These are phyloP conservation scores for Aleiodes testaceus DNA, from an alignment of 2,888 invertebrate species.

Conservation along the genomic window DNA sequence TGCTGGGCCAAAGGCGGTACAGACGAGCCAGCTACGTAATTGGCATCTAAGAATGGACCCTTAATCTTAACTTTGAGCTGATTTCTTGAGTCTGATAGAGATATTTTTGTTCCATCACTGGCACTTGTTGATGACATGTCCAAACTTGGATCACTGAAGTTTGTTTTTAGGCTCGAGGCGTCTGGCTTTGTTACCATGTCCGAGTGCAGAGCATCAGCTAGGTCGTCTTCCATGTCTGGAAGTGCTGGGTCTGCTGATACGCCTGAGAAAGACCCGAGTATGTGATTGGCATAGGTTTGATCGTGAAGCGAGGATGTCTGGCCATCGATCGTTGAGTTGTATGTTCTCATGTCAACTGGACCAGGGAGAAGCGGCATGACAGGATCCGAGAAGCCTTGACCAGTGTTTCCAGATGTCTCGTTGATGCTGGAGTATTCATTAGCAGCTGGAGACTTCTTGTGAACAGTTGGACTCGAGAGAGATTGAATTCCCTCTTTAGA, in stretches of 20 bases:
- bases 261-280: conserved; percentile 80
- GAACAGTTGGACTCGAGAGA: conserved; percentile 55
- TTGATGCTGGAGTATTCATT: conserved; percentile 53
- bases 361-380: conserved; percentile 86
- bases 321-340: conserved; percentile 79
- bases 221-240: conserved; percentile 85
- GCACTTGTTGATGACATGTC: conserved; percentile 71
- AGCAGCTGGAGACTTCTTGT: conserved; percentile 53
- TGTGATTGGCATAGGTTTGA: conserved; percentile 79
- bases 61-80: conserved; percentile 93
- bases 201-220: conserved; percentile 84
- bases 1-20: conserved; percentile 77
- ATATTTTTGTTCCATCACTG: conserved; percentile 78
- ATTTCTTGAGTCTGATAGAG: conserved; percentile 86
- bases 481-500: conserved; percentile 51
- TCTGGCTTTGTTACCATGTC: conserved; percentile 76
- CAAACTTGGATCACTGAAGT: conserved; percentile 53
- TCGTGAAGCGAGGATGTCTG: conserved; percentile 75
- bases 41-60: conserved; percentile 87
- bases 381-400: conserved; percentile 76
- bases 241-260: conserved; percentile 82
- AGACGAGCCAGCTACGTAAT: conserved; percentile 78
- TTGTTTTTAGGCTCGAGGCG: conserved; percentile 55
- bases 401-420: conserved; percentile 60
- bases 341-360: conserved; percentile 92